These are phyloP conservation scores for Irena cyanogastra DNA, from an alignment of 2,113 vertebrate genomes.

Conservation along the genomic window DNA sequence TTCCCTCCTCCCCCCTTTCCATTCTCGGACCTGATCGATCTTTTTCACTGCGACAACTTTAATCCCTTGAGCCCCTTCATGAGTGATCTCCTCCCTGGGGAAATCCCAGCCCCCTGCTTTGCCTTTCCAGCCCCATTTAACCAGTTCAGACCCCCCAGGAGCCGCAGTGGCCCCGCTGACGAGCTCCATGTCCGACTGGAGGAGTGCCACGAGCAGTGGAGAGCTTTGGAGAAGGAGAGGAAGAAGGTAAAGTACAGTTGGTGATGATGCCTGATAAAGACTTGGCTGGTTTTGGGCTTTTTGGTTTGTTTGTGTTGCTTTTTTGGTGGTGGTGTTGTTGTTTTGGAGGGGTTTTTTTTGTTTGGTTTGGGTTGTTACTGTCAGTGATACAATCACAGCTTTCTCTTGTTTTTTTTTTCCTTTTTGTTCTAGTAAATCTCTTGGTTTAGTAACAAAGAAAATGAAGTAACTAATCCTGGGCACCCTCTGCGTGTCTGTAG, in stretches of 20 bases:
- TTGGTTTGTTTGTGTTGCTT: no score
- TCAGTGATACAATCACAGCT: neutral
- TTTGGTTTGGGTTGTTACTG: neutral
- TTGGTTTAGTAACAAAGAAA: neutral
- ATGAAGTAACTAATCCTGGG: neutral
- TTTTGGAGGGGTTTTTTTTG: neutral
- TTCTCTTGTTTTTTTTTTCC: neutral
- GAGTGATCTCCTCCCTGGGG: slow-evolving; percentile 55
- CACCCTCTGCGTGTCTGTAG: accelerated
- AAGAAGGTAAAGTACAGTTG: slow-evolving; percentile 71
- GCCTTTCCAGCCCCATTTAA: slow-evolving; percentile 25
- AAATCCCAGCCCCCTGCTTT: slow-evolving; percentile 33
- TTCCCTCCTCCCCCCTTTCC: slow-evolving; percentile 2
- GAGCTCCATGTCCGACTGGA: slow-evolving; percentile 76
- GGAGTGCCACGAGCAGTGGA: slow-evolving; percentile 80
- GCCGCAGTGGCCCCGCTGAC: slow-evolving; percentile 53
- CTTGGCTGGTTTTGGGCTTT: neutral
- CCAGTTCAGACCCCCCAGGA: slow-evolving; percentile 48
- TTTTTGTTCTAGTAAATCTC: neutral
- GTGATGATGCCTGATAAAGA: accelerated
- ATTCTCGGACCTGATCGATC: slow-evolving; percentile 45
- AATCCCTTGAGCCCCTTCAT: slow-evolving; percentile 56
- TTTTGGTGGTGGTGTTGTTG: no score
- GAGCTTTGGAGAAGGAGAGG: slow-evolving; percentile 78
- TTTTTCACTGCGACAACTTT: slow-evolving; percentile 53